Evolutionary conservation across 2,797 vertebrate genomes (phyloP), one percentile per base, ranked within the genome.

Genomic region (Cichlasoma orientale): DNA sequence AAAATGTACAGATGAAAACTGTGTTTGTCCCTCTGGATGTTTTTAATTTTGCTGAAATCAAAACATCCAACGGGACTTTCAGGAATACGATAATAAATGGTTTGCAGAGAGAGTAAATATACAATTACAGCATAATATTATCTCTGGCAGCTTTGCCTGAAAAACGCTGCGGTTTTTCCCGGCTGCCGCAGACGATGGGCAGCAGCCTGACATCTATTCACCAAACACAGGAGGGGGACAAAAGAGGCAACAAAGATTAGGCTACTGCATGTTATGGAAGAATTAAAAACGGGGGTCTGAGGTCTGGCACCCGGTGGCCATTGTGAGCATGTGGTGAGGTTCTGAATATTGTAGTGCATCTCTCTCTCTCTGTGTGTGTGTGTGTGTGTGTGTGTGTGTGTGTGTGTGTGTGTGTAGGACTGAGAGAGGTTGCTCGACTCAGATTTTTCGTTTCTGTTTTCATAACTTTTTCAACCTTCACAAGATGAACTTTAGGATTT

Each of bases 91-190:
- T 88, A 83, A 91, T 83, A 86, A 74, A 85, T 79, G 82, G 70
- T 57, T 86, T 79, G 69, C 54, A 27, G 18, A 83, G 74, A 89
- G 82, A 81, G 56, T 41, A 19, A 83, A 82, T 85, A 86, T 89
- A 71, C 31, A 78, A 78, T 90, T 89, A 84, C 77, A 82, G 63
- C 68, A 85, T 78, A 83, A 86, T 89, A 81, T 92, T 90, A 61
- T 91, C 50, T 88, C 79, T 90, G 89, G 87, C 88, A 80, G 80
- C 73, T 58, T 19, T 5, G 71, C 56, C 31, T 63, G 70, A 75
- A 72, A 63, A 44, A 71, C 36, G 2, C 59, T 61, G 75, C 29
- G 80, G 83, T 75, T 86, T 77, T 21, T 71, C 18, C 31, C 25
- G 23, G 25, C 54, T 72, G 74, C 82, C 78, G 78, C 1, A 57